Evolutionary conservation across 2,888 invertebrate genomes (phyloP).

Genomic region (Athalia cordata): DNA sequence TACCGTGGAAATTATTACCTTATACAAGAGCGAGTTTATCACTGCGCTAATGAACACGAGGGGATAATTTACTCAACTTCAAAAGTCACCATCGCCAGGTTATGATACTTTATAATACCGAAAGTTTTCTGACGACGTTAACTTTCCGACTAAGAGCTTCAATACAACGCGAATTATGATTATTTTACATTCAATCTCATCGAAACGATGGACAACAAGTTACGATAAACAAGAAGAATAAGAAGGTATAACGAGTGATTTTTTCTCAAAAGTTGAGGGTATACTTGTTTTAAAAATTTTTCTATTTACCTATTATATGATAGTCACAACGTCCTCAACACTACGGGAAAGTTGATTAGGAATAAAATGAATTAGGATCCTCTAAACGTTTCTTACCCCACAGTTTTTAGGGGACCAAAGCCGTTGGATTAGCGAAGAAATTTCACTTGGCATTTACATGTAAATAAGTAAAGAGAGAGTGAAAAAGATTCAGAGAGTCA

Average conservation of each 20-base stretch:
- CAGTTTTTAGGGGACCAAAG: neutral
- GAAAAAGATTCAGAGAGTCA: neutral
- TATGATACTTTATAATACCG: neutral
- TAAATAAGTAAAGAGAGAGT: conserved; percentile 24
- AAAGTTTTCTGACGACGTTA: neutral
- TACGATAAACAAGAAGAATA: neutral
- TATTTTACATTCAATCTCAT: neutral
- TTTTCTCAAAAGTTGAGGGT: neutral
- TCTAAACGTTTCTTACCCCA: neutral
- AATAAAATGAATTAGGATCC: conserved; percentile 5
- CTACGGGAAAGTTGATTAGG: neutral
- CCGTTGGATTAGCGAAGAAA: conserved; percentile 31
- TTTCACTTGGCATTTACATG: conserved; percentile 35
- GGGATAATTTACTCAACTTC: conserved; percentile 15
- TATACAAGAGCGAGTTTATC: conserved; percentile 26
- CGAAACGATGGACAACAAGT: neutral
- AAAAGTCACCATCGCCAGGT: neutral
- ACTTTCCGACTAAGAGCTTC: neutral
- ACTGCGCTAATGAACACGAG: conserved; percentile 42
- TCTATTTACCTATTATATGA: no score
- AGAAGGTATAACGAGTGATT: no score
- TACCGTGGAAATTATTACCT: conserved; percentile 37
- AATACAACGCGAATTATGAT: neutral
- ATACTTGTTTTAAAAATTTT: no score
- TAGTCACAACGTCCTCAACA: no score